phyloP scores from a whole-genome alignment of 1,140 invertebrate genomes.

The Drosophila sproati region DNA sequence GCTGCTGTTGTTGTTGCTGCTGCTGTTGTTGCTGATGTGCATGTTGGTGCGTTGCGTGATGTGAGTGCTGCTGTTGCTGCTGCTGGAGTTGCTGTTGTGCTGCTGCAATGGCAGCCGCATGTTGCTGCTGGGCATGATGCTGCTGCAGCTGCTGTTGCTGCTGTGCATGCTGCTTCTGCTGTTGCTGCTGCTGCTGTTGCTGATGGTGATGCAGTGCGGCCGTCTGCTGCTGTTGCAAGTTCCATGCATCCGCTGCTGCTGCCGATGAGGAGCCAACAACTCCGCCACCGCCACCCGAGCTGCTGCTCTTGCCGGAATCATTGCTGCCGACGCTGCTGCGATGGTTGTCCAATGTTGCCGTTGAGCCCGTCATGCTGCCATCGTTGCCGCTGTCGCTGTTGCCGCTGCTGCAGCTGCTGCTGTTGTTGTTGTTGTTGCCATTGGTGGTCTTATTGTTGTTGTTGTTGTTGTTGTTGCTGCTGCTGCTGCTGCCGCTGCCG shows the following conservation, averaged over 20 bases:
- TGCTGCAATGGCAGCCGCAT: constrained; percentile 58
- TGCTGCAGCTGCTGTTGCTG: constrained; percentile 60
- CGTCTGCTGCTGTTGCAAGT: constrained; percentile 62
- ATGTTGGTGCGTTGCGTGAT: constrained; percentile 66
- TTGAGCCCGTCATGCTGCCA: constrained; percentile 65
- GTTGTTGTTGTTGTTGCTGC: constrained; percentile 39
- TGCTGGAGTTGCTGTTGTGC: constrained; percentile 49
- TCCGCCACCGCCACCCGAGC: background rate
- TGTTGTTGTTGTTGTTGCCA: constrained; percentile 16
- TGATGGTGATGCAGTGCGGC: constrained; percentile 58
- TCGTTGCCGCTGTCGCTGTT: constrained; percentile 57
- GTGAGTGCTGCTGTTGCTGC: constrained; percentile 61
- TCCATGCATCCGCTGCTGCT: constrained; percentile 60
- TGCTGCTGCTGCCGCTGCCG: constrained; percentile 51
- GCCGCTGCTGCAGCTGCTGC: constrained; percentile 31
- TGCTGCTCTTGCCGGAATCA: constrained; percentile 73
- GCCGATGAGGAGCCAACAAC: constrained; percentile 15
- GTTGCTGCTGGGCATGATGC: constrained; percentile 74
- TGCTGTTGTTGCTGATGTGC: constrained; percentile 47
- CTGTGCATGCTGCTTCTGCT: constrained; percentile 70
- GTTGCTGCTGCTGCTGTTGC: constrained; percentile 61
- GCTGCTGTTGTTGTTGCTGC: constrained; percentile 39
- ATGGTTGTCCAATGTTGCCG: constrained; percentile 66
- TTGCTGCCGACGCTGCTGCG: constrained; percentile 79
- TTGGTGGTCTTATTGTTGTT: constrained; percentile 37